Evolutionary conservation across 2,888 invertebrate genomes (phyloP).

Genomic region (Ferdinandea cuprea): DNA sequence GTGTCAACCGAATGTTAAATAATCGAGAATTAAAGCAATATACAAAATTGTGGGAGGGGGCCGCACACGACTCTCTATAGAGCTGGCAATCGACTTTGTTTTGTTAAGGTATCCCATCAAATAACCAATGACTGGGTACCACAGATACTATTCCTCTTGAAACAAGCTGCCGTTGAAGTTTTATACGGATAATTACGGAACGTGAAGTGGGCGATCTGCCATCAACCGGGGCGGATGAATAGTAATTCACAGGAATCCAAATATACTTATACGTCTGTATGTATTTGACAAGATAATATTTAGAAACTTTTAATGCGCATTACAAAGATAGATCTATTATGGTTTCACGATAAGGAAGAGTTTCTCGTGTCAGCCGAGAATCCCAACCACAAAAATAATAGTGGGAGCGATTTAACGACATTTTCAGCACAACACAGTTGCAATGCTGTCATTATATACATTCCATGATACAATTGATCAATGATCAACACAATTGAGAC

Average conservation of each 20-base stretch:
- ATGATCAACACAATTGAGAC: constrained; percentile 34
- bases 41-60: constrained; percentile 51
- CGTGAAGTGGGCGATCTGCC: constrained; percentile 55
- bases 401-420: not conserved
- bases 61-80: constrained; percentile 4
- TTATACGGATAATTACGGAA: constrained; percentile 53
- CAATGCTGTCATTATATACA: constrained; percentile 27
- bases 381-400: constrained; percentile 1
- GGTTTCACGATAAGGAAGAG: constrained; percentile 17
- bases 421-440: not conserved
- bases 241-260: constrained; percentile 49
- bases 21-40: constrained; percentile 71
- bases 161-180: constrained; percentile 12
- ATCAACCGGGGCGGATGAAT: constrained; percentile 46
- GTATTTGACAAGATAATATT: constrained; percentile 37
- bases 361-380: constrained; percentile 24
- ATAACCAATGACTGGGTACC: constrained; percentile 42
- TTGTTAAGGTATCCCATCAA: constrained; percentile 42
- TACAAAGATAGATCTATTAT: too few species aligned
- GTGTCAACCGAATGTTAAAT: constrained; percentile 67
- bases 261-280: constrained; percentile 13
- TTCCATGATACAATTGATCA: constrained; percentile 12
- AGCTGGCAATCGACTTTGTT: constrained; percentile 18
- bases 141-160: constrained; percentile 14
- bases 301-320: constrained; percentile 38